Base-by-base conservation (phyloP, 2,888 invertebrate genomes). In the Nemurella pictetii region DNA sequence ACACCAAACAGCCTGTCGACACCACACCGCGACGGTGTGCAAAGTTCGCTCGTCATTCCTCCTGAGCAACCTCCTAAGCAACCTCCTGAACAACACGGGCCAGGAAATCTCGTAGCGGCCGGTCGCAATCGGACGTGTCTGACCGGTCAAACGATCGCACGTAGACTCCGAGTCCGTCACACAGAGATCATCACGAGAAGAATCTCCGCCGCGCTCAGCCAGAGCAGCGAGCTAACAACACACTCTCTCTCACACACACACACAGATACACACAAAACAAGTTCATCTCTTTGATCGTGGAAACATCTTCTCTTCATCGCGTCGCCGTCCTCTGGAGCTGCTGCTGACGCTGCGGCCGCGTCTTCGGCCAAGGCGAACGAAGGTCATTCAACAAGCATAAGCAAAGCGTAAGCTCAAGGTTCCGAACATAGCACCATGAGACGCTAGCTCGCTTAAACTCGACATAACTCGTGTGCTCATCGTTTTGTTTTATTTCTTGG, bases 391-490 rank as follows among this genome's bases (percentile, higher is more conserved):
- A 73, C 82, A 85, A 84, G 85, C 84, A 85, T 81, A 78, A 30
- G 78, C 78, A 82, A 85, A 84, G 85, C 84, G 84, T 81, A 78
- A 30, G 78, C 78, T 78, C 78, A 78, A 30, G 78, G 29, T n/a
- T 29, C 78, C 78, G n/a, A 55, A 2, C 55, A 55, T 12, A 55
- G n/a, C 28, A 74, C 80, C 85, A 77, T 78, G 84, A 85, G 85
- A 84, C 81, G 84, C 55, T 20, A 20, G 9, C 77, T 84, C 74
- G 9, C 77, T 84, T 35, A 81, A 84, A 83, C 84, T 85, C 85
- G 83, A 84, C 85, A 85, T 85, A 84, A 85, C 85, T 85, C 85
- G 83, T 84, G 83, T 83, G 84, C 83, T 85, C 85, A 83, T 84
- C 72, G 80, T 85, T 83, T 83, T 77, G 75, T 72, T 84, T 84